phyloP scores from a whole-genome alignment of 1,140 invertebrate genomes.

The Zeugodacus cucurbitae region DNA sequence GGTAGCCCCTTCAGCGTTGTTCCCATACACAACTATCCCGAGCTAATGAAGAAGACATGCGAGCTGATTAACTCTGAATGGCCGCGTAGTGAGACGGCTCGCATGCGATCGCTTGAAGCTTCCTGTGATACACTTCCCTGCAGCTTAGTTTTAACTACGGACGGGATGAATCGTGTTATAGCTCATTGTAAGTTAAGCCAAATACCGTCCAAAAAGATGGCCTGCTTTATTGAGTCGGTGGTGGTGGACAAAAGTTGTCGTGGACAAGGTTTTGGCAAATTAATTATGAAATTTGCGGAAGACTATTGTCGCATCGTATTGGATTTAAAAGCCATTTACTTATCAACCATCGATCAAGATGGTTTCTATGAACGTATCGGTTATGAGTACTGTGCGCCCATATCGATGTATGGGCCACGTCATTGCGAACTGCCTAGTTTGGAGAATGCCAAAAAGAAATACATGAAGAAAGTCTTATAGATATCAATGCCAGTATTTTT shows the following conservation, averaged over 20 bases:
- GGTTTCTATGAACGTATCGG: conserved; percentile 81
- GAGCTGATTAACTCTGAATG: conserved; percentile 82
- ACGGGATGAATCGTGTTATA: conserved; percentile 70
- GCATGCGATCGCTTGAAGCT: conserved; percentile 75
- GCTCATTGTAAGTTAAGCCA: conserved; percentile 81
- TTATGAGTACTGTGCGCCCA: conserved; percentile 75
- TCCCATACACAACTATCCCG: conserved; percentile 75
- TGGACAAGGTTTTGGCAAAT: conserved; percentile 78
- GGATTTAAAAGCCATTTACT: conserved; percentile 74
- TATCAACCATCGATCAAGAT: conserved; percentile 82
- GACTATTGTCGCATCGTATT: conserved; percentile 73
- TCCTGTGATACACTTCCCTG: conserved; percentile 79
- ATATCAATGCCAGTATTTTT: conserved; percentile 39
- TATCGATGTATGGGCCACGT: conserved; percentile 73
- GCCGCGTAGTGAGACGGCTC: conserved; percentile 79
- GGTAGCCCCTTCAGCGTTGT: conserved; percentile 69
- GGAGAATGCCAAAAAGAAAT: conserved; percentile 64
- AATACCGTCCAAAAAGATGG: conserved; percentile 73
- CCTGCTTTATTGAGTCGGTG: conserved; percentile 82
- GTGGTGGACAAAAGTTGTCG: conserved; percentile 76
- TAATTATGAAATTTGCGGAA: conserved; percentile 76
- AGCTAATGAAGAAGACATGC: conserved; percentile 75
- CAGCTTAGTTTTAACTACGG: conserved; percentile 74
- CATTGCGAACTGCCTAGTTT: conserved; percentile 64
- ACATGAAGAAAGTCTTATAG: conserved; percentile 66